Conservation (phyloP, 2,797 vertebrate species). For the Sphaeramia orbicularis region DNA sequence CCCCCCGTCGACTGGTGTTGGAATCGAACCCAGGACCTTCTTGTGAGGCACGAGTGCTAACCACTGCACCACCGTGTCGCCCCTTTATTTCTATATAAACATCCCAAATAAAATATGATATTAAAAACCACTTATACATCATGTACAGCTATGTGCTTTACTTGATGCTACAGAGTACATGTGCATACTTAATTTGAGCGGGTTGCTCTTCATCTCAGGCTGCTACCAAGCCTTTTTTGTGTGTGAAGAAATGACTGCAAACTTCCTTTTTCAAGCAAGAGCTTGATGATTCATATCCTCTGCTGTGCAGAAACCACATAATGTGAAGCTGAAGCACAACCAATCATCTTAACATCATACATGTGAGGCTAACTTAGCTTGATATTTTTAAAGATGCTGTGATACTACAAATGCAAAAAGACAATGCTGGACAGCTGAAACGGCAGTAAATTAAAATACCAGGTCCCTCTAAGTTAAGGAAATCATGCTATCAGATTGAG, state of each 20-base stretch:
- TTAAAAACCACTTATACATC: background rate
- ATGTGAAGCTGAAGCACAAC: slow-evolving; percentile 10
- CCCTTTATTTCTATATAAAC: background rate
- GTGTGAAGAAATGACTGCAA: slow-evolving; percentile 40
- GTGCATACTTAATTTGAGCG: background rate
- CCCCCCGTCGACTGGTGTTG: no score
- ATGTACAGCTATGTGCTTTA: background rate
- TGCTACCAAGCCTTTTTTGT: background rate
- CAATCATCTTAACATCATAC: slow-evolving; percentile 1
- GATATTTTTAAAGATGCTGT: background rate
- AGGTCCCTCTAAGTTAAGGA: background rate
- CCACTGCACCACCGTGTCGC: no score
- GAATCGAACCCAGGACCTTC: no score
- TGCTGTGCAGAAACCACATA: slow-evolving; percentile 36
- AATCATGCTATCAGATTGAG: slow-evolving; percentile 27
- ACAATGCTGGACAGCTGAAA: background rate
- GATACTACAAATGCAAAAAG: background rate
- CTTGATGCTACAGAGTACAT: background rate
- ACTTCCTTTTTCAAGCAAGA: slow-evolving; percentile 66
- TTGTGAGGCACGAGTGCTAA: no score
- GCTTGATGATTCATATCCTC: slow-evolving; percentile 67
- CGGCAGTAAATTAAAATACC: background rate
- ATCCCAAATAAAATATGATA: background rate
- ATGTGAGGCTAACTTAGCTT: background rate
- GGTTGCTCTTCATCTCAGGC: slow-evolving; percentile 4